A percentile compares a stretch with the other conserved stretches of the same genome.
Evolutionary conservation across 2,888 invertebrate species (phyloP).

Genomic region (Eremobia ochroleuca): DNA sequence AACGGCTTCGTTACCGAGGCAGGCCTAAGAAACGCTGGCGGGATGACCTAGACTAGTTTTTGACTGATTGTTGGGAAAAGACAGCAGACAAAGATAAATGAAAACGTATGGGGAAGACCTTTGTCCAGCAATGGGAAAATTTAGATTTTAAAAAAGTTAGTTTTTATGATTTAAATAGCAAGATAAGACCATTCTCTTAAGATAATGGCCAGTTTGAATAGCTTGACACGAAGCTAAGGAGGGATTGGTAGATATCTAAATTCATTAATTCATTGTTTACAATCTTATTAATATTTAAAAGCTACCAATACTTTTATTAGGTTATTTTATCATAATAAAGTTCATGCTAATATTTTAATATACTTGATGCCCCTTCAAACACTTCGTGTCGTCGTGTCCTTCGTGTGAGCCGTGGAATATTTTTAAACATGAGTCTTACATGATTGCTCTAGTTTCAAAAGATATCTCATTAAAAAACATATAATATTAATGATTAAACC

Average conservation of each 20-base stretch:
- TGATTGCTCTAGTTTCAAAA: constrained; percentile 25
- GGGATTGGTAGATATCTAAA: not conserved
- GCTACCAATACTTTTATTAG: not conserved
- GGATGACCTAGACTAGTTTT: not conserved
- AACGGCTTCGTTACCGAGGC: no score
- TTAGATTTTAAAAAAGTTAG: not conserved
- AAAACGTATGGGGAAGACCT: no score
- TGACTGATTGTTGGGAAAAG: not conserved
- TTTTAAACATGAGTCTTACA: not conserved
- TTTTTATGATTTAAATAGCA: not conserved
- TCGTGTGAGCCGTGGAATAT: not conserved
- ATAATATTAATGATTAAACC: not conserved
- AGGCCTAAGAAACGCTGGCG: not conserved
- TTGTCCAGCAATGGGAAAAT: no score
- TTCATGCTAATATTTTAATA: not conserved
- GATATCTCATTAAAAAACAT: not conserved
- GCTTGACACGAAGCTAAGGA: not conserved
- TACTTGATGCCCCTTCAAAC: not conserved
- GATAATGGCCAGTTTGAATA: not conserved
- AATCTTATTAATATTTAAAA: constrained; percentile 25
- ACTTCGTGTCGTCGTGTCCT: not conserved
- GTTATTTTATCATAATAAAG: constrained; percentile 22
- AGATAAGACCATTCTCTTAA: not conserved
- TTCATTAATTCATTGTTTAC: constrained; percentile 24
- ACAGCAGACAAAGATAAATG: not conserved